A percentile compares a stretch with the other conserved stretches of the same genome.
Evolutionary conservation across 2,113 vertebrate genomes (phyloP).

Genomic region (Oreochromis aureus): DNA sequence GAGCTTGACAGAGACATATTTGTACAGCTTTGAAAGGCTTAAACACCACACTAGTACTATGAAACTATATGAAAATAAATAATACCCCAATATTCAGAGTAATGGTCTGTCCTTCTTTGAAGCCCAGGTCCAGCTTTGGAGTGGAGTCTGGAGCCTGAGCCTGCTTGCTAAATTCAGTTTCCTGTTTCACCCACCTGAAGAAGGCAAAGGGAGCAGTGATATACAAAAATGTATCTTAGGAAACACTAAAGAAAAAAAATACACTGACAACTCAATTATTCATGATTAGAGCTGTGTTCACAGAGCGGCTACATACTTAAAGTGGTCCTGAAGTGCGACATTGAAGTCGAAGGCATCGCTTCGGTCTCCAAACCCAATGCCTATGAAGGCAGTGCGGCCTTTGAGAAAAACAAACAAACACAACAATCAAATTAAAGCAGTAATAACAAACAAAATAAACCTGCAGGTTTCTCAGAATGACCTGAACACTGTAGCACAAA

Average conservation of each 20-base stretch:
- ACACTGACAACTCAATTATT: not conserved
- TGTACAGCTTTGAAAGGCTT: not conserved
- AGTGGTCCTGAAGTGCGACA: conserved; percentile 95
- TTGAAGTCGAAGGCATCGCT: conserved; percentile 99
- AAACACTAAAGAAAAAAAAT: not conserved
- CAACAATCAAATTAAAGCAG: not conserved
- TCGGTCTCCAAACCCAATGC: conserved; percentile 91
- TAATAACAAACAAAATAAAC: not conserved
- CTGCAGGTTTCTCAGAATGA: not conserved
- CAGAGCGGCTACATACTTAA: conserved; percentile 79
- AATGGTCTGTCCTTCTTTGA: conserved; percentile 98
- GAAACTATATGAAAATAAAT: not conserved
- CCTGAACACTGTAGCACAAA: not conserved
- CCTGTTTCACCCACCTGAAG: conserved; percentile 92
- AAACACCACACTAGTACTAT: not conserved
- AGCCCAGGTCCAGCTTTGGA: conserved; percentile 91
- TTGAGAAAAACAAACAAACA: not conserved
- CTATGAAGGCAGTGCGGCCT: conserved; percentile 97
- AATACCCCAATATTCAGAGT: conserved; percentile 94
- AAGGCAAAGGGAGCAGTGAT: not conserved
- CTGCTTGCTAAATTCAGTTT: conserved; percentile 85
- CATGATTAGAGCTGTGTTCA: not conserved
- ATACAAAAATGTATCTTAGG: not conserved
- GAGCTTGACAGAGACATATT: not conserved
- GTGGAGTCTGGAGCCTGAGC: conserved; percentile 81